These are phyloP conservation scores for Andinoacara biseriatus DNA, from an alignment of 2,113 vertebrate genomes.

Conservation along the genomic window DNA sequence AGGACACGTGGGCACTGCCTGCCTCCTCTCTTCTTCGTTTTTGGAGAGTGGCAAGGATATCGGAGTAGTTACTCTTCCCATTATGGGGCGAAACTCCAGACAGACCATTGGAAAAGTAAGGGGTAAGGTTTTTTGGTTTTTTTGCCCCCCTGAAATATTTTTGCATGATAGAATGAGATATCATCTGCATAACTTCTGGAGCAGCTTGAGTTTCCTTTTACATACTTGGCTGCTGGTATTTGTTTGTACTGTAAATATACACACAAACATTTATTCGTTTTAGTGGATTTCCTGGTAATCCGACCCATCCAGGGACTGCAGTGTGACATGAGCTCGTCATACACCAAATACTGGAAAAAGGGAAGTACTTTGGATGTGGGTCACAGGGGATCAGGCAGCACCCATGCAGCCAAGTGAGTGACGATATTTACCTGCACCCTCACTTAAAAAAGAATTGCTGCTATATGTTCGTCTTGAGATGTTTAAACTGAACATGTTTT, in stretches of 20 bases:
- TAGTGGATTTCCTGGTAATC: constrained; percentile 96
- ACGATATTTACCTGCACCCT: accelerated
- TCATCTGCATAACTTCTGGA: accelerated
- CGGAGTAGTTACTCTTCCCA: constrained; percentile 90
- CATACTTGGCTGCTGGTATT: not conserved
- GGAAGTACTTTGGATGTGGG: constrained; percentile 91
- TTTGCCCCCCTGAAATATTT: not conserved
- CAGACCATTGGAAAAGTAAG: constrained; percentile 95
- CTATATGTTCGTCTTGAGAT: not conserved
- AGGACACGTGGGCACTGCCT: constrained; percentile 91
- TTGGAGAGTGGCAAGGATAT: constrained; percentile 87
- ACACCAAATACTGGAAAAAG: constrained; percentile 92
- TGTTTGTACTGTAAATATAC: not conserved
- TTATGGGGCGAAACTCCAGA: constrained; percentile 92
- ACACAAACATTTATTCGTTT: constrained; percentile 28
- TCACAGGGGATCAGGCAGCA: constrained; percentile 93
- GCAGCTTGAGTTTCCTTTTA: not conserved
- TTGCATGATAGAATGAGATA: accelerated
- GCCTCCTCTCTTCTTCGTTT: constrained; percentile 92
- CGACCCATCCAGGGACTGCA: constrained; percentile 85
- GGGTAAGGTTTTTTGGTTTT: constrained; percentile 78
- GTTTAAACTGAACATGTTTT: not conserved
- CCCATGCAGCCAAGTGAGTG: constrained; percentile 87
- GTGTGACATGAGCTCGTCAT: constrained; percentile 91
- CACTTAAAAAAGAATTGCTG: accelerated